A percentile compares a stretch with the other conserved stretches of the same genome.
Conservation (phyloP, 2,888 invertebrate genomes). For the Ochropleura leucogaster region DNA sequence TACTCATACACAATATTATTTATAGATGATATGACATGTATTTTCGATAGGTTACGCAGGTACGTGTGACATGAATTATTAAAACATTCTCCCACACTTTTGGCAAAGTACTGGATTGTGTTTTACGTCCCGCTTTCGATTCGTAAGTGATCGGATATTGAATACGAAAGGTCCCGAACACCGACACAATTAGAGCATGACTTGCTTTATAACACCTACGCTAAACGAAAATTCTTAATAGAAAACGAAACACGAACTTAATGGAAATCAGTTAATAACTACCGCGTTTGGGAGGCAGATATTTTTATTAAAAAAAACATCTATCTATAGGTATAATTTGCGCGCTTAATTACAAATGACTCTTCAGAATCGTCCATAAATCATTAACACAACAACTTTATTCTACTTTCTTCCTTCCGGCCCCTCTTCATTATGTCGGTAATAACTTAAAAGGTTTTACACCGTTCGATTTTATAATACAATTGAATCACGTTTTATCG, state of each 20-base stretch:
- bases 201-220: conserved; percentile 40
- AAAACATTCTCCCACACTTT: conserved; percentile 21
- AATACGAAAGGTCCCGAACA: conserved; percentile 33
- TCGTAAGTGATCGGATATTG: conserved; percentile 37
- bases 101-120: conserved; percentile 26
- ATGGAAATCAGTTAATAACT: conserved; percentile 36
- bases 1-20: background rate
- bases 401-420: conserved; percentile 5
- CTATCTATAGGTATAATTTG: background rate
- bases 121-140: conserved; percentile 19
- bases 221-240: conserved; percentile 37
- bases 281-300: conserved; percentile 3
- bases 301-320: conserved; percentile 16
- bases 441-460: conserved; percentile 41
- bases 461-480: conserved; percentile 24
- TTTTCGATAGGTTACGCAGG: conserved; percentile 12
- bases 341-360: conserved; percentile 12
- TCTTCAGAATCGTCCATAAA: conserved; percentile 11
- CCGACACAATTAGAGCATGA: conserved; percentile 49
- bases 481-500: conserved; percentile 48
- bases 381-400: conserved; percentile 29
- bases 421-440: conserved; percentile 24
- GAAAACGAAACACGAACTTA: conserved; percentile 28
- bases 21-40: background rate
- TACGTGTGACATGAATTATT: conserved; percentile 34